These are phyloP conservation scores for Hypolimnas misippus DNA, from an alignment of 2,888 invertebrate species.

Conservation along the genomic window DNA sequence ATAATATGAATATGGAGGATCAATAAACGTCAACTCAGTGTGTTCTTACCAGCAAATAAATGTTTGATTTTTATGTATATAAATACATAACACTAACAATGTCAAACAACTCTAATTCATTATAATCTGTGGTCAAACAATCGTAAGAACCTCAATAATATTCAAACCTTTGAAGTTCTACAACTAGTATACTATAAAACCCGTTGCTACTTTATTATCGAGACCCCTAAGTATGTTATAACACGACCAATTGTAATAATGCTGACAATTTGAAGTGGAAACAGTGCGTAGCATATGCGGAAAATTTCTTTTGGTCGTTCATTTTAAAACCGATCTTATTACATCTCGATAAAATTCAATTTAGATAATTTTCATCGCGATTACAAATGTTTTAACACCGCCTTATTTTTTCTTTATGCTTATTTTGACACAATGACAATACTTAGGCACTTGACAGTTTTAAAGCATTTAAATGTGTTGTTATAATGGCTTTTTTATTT, in stretches of 20 bases:
- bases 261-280: constrained; percentile 70
- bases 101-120: no score
- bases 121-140: no score
- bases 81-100: no score
- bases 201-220: no score
- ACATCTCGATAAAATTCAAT: constrained; percentile 35
- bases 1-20: no score
- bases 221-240: constrained; percentile 43
- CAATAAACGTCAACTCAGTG: no score
- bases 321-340: constrained; percentile 44
- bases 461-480: neutral
- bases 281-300: constrained; percentile 65
- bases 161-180: no score
- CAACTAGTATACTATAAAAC: no score
- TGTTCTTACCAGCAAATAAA: no score
- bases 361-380: constrained; percentile 24
- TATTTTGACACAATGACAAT: constrained; percentile 53
- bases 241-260: constrained; percentile 58
- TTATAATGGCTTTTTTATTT: neutral
- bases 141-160: no score
- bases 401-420: constrained; percentile 47
- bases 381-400: constrained; percentile 51
- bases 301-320: constrained; percentile 45
- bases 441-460: constrained; percentile 43
- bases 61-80: no score